A percentile compares a stretch with the other conserved stretches of the same genome.
Conservation (phyloP, 2,888 invertebrate genomes). For the Steinernema carpocapsae region DNA sequence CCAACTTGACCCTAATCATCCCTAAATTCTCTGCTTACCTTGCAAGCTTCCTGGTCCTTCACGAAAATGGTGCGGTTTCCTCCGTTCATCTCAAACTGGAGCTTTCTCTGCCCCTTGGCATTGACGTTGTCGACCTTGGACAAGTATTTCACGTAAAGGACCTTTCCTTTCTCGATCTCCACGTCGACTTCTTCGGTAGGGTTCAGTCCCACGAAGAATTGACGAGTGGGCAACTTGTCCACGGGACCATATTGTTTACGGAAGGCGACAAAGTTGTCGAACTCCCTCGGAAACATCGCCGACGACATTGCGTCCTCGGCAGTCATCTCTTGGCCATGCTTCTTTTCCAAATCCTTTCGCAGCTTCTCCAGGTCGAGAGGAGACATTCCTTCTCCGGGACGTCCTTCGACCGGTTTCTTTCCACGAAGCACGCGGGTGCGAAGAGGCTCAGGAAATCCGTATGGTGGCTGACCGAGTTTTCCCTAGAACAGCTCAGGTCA, state of each 20-base stretch:
- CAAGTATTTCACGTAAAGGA: constrained; percentile 87
- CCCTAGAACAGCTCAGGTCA: no score
- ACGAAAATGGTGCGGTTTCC: constrained; percentile 92
- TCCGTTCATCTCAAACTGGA: constrained; percentile 98
- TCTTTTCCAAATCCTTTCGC: constrained; percentile 79
- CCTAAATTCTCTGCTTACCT: no score
- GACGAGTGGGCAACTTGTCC: constrained; percentile 89
- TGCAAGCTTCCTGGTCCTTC: constrained; percentile 85
- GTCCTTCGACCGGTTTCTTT: constrained; percentile 78
- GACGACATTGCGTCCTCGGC: constrained; percentile 88
- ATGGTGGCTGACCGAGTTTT: constrained; percentile 89
- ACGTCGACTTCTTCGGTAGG: constrained; percentile 78
- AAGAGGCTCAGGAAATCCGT: constrained; percentile 95
- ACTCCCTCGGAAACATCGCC: constrained; percentile 92
- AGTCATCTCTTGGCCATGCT: constrained; percentile 74
- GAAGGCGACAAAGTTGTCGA: constrained; percentile 86
- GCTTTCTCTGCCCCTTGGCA: constrained; percentile 90
- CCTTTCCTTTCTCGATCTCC: constrained; percentile 92
- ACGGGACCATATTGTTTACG: constrained; percentile 90
- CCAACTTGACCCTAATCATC: no score
- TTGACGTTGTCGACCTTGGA: constrained; percentile 80
- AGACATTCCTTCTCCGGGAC: constrained; percentile 84
- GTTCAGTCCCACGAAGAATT: constrained; percentile 92
- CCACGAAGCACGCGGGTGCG: constrained; percentile 79
- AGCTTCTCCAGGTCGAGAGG: constrained; percentile 85